A percentile compares a stretch with the other conserved stretches of the same genome.
phyloP scores from a whole-genome alignment of 1,140 invertebrate genomes.

The Drosophila athabasca region DNA sequence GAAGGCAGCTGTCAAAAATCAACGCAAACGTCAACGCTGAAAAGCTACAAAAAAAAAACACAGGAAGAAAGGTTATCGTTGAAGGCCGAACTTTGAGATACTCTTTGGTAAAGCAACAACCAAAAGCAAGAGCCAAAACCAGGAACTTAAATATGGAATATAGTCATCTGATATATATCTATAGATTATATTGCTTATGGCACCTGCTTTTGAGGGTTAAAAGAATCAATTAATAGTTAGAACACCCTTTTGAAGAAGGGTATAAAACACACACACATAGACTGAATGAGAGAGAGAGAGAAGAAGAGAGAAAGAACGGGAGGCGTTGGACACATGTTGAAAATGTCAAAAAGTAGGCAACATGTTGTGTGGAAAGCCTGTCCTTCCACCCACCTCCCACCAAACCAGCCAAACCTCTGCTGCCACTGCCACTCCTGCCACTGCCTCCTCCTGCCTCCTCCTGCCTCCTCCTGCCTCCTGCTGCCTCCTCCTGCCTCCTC shows the following conservation, averaged over 20 bases:
- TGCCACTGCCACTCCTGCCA: constrained; percentile 6
- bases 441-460: constrained; percentile 15
- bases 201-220: too few species aligned
- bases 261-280: constrained; percentile 14
- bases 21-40: constrained; percentile 78
- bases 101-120: too few species aligned
- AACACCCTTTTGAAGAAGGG: too few species aligned
- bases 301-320: constrained; percentile 7
- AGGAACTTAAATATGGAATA: too few species aligned
- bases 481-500: constrained; percentile 13
- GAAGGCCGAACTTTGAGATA: too few species aligned
- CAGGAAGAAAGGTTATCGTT: background rate
- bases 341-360: constrained; percentile 82
- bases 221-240: too few species aligned
- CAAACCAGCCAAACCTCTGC: background rate
- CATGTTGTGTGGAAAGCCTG: constrained; percentile 64
- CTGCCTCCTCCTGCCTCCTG: constrained; percentile 6
- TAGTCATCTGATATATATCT: too few species aligned
- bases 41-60: constrained; percentile 67
- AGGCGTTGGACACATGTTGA: constrained; percentile 76
- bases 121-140: too few species aligned
- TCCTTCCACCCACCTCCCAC: too few species aligned
- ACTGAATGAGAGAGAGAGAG: constrained; percentile 1
- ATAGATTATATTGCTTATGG: too few species aligned
- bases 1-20: constrained; percentile 80